These are phyloP conservation scores for Ceyx cyanopectus DNA, from an alignment of 2,113 vertebrate genomes.

Conservation along the genomic window DNA sequence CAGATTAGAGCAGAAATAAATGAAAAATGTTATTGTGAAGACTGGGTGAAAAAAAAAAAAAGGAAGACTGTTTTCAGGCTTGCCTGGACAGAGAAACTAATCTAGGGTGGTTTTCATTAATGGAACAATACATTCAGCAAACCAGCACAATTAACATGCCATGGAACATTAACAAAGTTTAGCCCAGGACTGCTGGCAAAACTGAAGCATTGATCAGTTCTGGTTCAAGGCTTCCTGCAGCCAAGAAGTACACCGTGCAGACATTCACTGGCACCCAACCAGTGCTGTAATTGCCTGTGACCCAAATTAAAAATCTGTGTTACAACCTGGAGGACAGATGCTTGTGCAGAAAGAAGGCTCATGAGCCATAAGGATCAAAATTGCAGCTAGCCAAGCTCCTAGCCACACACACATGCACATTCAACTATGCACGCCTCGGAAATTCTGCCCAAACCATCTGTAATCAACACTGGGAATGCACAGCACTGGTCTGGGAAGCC, in stretches of 20 bases:
- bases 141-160: conserved; percentile 13
- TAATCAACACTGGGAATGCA: not conserved
- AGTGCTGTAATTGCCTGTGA: not conserved
- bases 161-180: conserved; percentile 40
- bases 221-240: conserved; percentile 45
- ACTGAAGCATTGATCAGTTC: conserved; percentile 28
- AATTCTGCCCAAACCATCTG: not conserved
- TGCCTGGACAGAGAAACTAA: conserved; percentile 28
- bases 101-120: conserved; percentile 63
- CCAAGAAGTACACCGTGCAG: not conserved
- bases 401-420: not conserved
- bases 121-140: conserved; percentile 41
- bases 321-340: not conserved
- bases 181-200: conserved; percentile 52
- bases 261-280: not conserved
- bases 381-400: not conserved
- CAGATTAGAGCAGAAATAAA: not conserved
- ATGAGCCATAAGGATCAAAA: not conserved
- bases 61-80: not conserved
- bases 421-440: not conserved
- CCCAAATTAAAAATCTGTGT: not conserved
- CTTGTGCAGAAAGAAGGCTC: not conserved
- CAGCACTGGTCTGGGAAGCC: not conserved
- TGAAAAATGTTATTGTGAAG: not conserved
- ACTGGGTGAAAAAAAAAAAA: not conserved